Evolutionary conservation across 2,797 vertebrate genomes (phyloP), one percentile per base, ranked within the genome.

Genomic region (Fistularia tabacaria): DNA sequence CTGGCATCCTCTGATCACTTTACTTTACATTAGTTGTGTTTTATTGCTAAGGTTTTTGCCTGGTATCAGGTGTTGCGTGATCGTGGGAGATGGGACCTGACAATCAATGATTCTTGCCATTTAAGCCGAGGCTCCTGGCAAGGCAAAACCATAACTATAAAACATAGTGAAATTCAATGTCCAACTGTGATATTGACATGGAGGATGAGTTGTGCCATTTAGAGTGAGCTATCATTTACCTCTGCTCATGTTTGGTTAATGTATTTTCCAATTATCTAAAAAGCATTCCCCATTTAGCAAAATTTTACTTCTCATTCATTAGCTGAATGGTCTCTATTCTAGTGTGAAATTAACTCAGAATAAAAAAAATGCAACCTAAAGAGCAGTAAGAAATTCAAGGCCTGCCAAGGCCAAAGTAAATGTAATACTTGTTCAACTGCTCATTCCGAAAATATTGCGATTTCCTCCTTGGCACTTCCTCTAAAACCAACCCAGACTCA

Each of bases 91-190:
- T 60, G 49, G 59, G 40, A 75, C 56, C 8, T 69, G 64, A 76
- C 66, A 71, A 64, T 72, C 54, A 54, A 51, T 69, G 66, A 66
- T 73, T 71, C 42, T 58, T 52, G 39, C 57, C 67, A 39, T 71
- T 84, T 69, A 62, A 71, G 71, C 62, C 40, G 49, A 10, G 1
- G 57, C 1, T 3, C 41, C 62, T 58, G 53, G 57, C 38, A 37
- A 38, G 53, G 57, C 38, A 37, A 38, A 43, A 8, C 58, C 72
- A 66, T 74, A 58, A 76, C 80, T 73, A 64, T 76, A 74, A 72
- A 54, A 61, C 63, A 61, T 65, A 71, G 62, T 57, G 51, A 49
- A 36, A 53, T 36, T 6, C 40, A 53, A 40, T 36, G 40, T 10
- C 6, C 10, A 43, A 6, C 10, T 43, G 12, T 43, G 2, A 25